Base-by-base conservation (phyloP, 1,140 invertebrate genomes). In the Procambarus clarkii region DNA sequence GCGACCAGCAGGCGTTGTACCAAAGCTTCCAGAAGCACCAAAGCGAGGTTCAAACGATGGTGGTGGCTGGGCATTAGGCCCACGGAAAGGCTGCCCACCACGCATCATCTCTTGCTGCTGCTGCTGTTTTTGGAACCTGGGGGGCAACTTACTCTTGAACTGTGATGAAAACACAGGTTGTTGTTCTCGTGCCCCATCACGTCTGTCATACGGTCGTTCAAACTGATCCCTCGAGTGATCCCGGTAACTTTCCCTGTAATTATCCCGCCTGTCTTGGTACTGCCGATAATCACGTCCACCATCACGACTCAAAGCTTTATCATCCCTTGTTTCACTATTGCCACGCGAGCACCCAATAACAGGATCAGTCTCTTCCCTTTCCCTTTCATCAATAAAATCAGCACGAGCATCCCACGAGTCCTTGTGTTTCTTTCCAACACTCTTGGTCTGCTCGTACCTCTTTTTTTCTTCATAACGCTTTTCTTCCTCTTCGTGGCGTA, bases 111-210 rank as follows among this genome's bases (percentile, higher is more conserved):
- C 88, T 88, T 64, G 74, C 79, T 90, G 81, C 54, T 92, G 92
- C 76, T 93, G 92, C 80, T 93, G 92, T 45, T 91, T 90, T 81
- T 91, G 92, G 71, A 93, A 91, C 48, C 92, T 86, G 2, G 92
- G 92, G 58, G 92, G 92, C 34, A 93, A 74, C 76, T 93, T 93
- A 85, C 85, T 93, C 78, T 93, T 93, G 91, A 89, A 92, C 50
- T 91, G 90, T 46, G 91, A 85, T 11, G 92, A 92, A 50, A 92
- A 92, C 3, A 90, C 92, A 50, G 86, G 92, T 48, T 92, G 92
- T 58, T 92, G 91, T 48, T 93, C 91, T 45, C 92, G 60, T 46
- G 78, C 84, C 34, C 83, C 85, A 45, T 93, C 92, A 15, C 92
- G 80, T n/a, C 92, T 60, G 11, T 91, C 90, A 71, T 92, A 92